A percentile compares a stretch with the other conserved stretches of the same genome.
Conservation (phyloP, 1,140 invertebrate genomes). For the Watersipora subatra region DNA sequence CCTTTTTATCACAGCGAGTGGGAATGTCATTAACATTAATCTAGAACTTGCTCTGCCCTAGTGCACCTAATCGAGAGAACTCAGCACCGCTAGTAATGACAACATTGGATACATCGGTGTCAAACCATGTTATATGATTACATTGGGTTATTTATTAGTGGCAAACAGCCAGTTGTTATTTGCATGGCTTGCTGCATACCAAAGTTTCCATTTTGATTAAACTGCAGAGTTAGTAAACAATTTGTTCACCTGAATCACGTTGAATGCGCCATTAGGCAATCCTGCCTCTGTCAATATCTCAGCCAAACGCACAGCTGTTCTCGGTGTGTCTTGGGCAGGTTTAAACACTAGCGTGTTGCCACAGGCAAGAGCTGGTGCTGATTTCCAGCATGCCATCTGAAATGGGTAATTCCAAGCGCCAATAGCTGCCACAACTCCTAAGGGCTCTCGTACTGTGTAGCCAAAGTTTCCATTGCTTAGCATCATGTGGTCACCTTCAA, state of each 20-base stretch:
- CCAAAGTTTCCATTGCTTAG: slow-evolving; percentile 36
- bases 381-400: slow-evolving; percentile 45
- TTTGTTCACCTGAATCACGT: slow-evolving; percentile 49
- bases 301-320: slow-evolving; percentile 44
- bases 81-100: no score
- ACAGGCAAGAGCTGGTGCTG: slow-evolving; percentile 45
- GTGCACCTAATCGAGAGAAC: no score
- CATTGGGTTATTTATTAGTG: no score
- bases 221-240: no score
- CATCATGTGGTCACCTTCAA: slow-evolving; percentile 32
- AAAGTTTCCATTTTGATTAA: no score
- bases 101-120: no score
- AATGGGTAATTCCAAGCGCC: slow-evolving; percentile 52
- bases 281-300: slow-evolving; percentile 45
- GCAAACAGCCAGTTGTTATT: no score
- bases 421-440: slow-evolving; percentile 46
- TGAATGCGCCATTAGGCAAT: slow-evolving; percentile 44
- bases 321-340: slow-evolving; percentile 45
- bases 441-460: slow-evolving; percentile 42
- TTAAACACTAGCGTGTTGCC: slow-evolving; percentile 48
- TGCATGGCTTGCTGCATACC: no score
- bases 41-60: no score
- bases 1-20: no score
- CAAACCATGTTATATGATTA: no score
- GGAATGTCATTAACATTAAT: no score